Conservation (phyloP, 2,797 vertebrate species). For the Chelonia mydas region DNA sequence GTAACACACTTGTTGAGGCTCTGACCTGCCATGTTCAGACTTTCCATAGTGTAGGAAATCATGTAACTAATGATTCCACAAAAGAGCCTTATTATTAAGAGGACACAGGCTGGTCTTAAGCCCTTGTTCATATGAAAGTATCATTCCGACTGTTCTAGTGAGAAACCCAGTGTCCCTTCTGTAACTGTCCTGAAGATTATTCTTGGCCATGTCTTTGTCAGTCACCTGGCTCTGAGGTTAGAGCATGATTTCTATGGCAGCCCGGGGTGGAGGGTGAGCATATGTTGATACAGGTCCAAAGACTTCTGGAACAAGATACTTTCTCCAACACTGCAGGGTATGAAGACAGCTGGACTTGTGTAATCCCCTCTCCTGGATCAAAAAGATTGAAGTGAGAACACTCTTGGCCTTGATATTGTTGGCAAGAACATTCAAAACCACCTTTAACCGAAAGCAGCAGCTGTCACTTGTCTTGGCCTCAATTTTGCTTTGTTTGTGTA, state of each 20-base stretch:
- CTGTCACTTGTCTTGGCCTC: neutral
- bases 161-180: neutral
- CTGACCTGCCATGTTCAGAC: neutral
- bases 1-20: neutral
- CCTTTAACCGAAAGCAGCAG: neutral
- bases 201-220: neutral
- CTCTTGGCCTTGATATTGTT: neutral
- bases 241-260: neutral
- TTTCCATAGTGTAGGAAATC: neutral
- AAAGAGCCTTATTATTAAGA: neutral
- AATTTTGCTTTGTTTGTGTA: neutral
- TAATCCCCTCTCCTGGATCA: constrained; percentile 8
- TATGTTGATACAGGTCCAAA: neutral
- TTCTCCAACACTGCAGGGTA: neutral
- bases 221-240: constrained; percentile 4
- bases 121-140: neutral
- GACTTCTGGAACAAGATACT: neutral
- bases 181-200: neutral
- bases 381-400: neutral
- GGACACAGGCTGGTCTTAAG: too few relatives aligned
- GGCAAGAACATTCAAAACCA: neutral
- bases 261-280: neutral
- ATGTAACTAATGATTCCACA: neutral
- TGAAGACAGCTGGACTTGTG: neutral
- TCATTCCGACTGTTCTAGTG: neutral